Conservation (phyloP, 1,140 invertebrate genomes). For the Heterodera schachtii region DNA sequence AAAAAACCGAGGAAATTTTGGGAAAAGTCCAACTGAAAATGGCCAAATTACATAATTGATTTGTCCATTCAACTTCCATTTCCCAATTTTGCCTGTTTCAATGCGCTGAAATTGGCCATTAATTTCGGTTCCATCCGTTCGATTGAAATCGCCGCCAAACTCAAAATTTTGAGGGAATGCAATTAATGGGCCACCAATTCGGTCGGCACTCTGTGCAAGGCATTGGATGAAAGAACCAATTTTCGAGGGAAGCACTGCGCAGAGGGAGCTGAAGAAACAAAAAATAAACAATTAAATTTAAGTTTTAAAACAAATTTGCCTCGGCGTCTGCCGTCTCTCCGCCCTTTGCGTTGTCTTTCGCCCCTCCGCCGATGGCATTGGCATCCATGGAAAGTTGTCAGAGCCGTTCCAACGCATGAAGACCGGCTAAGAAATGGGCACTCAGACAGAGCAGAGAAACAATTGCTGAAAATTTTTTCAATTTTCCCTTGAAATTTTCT, state of each 20-base stretch:
- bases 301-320: neutral
- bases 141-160: conserved; percentile 30
- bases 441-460: neutral
- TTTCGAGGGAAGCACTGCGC: neutral
- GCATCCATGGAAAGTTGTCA: conserved; percentile 45
- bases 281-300: neutral
- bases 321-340: too few species aligned
- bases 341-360: too few species aligned
- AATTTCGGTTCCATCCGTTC: too few species aligned
- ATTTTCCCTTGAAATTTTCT: too few species aligned
- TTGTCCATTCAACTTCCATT: neutral
- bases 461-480: too few species aligned
- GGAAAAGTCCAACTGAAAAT: conserved; percentile 57
- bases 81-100: conserved; percentile 48
- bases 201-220: conserved; percentile 32
- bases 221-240: conserved; percentile 52
- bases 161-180: neutral
- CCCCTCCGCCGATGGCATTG: conserved; percentile 46
- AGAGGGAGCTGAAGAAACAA: neutral
- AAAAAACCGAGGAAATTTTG: conserved; percentile 50
- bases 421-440: conserved; percentile 37
- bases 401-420: conserved; percentile 30
- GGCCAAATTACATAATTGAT: neutral
- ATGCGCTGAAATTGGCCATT: conserved; percentile 21
- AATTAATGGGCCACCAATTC: conserved; percentile 10